Base-by-base conservation (phyloP, 2,113 vertebrate genomes). In the Daubentonia madagascariensis region DNA sequence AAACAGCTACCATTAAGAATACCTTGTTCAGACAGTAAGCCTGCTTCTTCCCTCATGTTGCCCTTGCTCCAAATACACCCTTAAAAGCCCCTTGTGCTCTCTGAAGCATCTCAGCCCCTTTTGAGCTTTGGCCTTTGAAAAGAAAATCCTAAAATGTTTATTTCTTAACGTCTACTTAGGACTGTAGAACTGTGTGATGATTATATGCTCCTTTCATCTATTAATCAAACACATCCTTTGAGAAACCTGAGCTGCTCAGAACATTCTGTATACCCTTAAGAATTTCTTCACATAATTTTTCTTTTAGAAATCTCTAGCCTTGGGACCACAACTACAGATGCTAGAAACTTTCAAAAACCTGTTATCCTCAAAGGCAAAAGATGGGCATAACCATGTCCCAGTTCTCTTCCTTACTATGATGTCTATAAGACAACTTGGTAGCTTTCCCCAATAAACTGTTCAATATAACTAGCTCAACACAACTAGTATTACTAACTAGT, bases 91-190 rank as follows among this genome's bases (percentile, higher is more conserved):
- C 88, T 35, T 59, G 20, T 86, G 32, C 40, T 79, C 35, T 80
- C 40, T 43, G 8, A 96, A 91, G 81, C 83, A 54, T 72, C 37
- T 85, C 13, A 61, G 78, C 79, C 95, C 54, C n/a, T 86, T 95
- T 35, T 76, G 30, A 96, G 40, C 48, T 86, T 11, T 85, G 40
- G 30, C 23, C 22, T 54, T 80, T 52, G 45, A 68, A 90, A 92
- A 93, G 20, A 97, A 95, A 97, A 88, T 32, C 84, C 78, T 73
- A 88, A 40, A 65, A 45, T 94, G 25, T 68, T 95, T 90, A 61
- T 84, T 96, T 96, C 70, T 90, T 84, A 79, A 73, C 40, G 25
- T 83, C 32, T 80, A n/a, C 65, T 59, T 92, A 72, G 52, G 35
- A 43, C 68, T 73, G 9, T 59, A 40, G 48, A 79, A 57, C 43